A percentile compares a stretch with the other conserved stretches of the same genome.
Conservation (phyloP, 2,113 vertebrate genomes). For the Nipponia nippon region DNA sequence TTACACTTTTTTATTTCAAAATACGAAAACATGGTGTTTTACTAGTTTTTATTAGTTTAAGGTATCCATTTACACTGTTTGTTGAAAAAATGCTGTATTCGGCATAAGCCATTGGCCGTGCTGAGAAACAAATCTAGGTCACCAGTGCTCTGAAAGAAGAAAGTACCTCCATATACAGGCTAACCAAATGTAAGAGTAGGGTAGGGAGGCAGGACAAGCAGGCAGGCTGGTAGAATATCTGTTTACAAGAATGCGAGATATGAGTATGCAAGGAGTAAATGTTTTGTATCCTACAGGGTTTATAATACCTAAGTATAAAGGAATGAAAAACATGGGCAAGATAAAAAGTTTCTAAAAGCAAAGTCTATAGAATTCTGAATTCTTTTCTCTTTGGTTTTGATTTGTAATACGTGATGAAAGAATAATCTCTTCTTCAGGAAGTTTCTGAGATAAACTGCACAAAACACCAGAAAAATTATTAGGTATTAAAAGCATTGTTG, state of each 20-base stretch:
- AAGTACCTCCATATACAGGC: neutral
- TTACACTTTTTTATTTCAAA: neutral
- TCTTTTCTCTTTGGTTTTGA: neutral
- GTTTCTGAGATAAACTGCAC: neutral
- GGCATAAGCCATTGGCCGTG: neutral
- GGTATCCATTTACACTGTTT: neutral
- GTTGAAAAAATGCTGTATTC: neutral
- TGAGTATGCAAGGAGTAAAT: neutral
- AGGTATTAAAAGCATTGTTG: neutral
- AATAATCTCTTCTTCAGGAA: neutral
- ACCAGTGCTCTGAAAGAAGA: neutral
- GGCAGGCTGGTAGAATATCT: neutral
- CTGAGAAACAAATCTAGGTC: neutral
- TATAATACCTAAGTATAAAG: neutral
- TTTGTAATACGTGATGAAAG: neutral
- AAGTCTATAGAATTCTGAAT: neutral
- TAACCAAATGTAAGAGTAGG: neutral
- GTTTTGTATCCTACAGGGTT: neutral
- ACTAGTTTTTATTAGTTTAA: neutral
- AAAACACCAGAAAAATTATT: neutral
- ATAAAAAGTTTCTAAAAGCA: neutral
- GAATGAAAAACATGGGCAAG: neutral
- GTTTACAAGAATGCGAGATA: neutral
- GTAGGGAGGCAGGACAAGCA: neutral
- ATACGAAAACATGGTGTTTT: neutral